Evolutionary conservation across 2,888 invertebrate species (phyloP).

Genomic region (Holacanthella duospinosa): DNA sequence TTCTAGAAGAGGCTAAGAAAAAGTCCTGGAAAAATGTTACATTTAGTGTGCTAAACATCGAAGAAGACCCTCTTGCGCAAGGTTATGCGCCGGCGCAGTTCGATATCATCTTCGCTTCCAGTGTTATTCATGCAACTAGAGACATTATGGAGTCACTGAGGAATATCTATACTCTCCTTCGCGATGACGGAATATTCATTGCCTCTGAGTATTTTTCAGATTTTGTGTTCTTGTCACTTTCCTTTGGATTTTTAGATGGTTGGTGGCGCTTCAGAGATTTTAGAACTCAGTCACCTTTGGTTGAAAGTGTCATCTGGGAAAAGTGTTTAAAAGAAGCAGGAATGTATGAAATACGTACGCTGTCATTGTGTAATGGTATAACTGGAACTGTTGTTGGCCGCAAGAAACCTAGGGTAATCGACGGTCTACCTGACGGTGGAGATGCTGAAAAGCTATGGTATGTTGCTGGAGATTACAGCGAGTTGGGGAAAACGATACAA

Average conservation of each 20-base stretch:
- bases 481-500: neutral
- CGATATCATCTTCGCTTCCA: constrained; percentile 13
- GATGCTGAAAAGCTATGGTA: neutral
- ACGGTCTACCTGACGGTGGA: neutral
- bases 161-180: constrained; percentile 6
- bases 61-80: constrained; percentile 22
- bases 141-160: neutral
- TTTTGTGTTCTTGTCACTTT: neutral
- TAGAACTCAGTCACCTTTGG: neutral
- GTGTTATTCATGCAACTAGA: constrained; percentile 13
- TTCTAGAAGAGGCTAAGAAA: constrained; percentile 11
- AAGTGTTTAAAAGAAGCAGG: neutral
- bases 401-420: no score
- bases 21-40: constrained; percentile 13
- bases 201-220: constrained; percentile 1
- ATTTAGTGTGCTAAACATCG: constrained; percentile 17
- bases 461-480: neutral
- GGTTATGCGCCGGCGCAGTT: no score
- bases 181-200: neutral
- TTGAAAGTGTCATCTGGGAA: neutral
- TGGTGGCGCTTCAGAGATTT: neutral
- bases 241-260: constrained; percentile 7
- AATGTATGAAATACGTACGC: neutral
- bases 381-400: no score
- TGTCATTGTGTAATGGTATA: neutral